These are phyloP conservation scores for Leucoraja ocellata DNA, from an alignment of 2,797 vertebrate genomes.

Conservation along the genomic window DNA sequence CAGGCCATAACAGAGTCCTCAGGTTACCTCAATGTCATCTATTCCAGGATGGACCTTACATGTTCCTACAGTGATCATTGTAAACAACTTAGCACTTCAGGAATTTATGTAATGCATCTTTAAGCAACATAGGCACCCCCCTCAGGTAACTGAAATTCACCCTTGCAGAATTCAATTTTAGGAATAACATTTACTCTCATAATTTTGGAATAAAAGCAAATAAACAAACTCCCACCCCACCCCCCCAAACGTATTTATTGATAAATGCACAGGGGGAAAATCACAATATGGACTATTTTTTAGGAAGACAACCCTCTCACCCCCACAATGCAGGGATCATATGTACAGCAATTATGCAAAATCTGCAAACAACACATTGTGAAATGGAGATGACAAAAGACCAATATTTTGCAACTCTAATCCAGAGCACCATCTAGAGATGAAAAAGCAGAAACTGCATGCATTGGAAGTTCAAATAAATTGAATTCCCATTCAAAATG, in stretches of 20 bases:
- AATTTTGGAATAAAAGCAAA: too few species aligned
- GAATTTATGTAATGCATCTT: neutral
- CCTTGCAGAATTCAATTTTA: too few species aligned
- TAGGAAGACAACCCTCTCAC: too few species aligned
- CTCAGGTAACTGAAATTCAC: too few species aligned
- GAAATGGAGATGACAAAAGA: neutral
- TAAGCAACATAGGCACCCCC: neutral
- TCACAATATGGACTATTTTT: too few species aligned
- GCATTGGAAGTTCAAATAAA: neutral
- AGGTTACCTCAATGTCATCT: constrained; percentile 28
- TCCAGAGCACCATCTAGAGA: constrained; percentile 21
- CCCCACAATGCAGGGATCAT: too few species aligned
- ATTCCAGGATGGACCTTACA: neutral
- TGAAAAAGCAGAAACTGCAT: neutral
- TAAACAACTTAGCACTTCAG: neutral
- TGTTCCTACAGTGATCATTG: too few species aligned
- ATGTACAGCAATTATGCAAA: neutral
- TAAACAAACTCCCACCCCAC: too few species aligned
- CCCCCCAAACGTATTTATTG: too few species aligned
- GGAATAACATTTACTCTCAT: too few species aligned
- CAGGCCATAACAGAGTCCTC: neutral
- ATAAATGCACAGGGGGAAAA: too few species aligned
- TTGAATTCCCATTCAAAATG: neutral
- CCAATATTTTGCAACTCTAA: neutral
- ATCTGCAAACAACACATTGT: neutral